These are phyloP conservation scores for Nyleta sp. DNA, from an alignment of 2,888 invertebrate species.

Conservation along the genomic window DNA sequence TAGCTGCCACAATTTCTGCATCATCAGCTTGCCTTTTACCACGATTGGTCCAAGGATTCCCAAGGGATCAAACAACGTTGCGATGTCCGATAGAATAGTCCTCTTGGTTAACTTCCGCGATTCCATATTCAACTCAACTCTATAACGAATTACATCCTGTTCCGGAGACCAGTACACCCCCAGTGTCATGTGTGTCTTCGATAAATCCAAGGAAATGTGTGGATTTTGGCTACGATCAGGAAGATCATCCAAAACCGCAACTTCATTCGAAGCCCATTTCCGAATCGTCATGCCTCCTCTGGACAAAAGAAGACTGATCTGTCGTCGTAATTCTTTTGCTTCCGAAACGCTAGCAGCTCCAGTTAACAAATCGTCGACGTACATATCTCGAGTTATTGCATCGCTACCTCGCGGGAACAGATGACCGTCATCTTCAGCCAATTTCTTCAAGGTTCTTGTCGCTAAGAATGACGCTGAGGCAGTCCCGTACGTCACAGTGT, in stretches of 20 bases:
- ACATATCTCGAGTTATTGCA: constrained; percentile 8
- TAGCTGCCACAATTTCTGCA: constrained; percentile 20
- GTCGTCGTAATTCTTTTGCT: background rate
- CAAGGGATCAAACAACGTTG: constrained; percentile 17
- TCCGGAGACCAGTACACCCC: constrained; percentile 2
- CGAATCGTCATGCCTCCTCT: constrained; percentile 19
- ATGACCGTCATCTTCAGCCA: constrained; percentile 2
- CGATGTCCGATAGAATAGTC: background rate
- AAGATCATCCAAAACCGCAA: background rate
- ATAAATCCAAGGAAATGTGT: constrained; percentile 5
- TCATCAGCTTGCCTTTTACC: constrained; percentile 8
- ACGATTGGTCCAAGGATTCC: constrained; percentile 8
- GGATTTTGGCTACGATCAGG: background rate
- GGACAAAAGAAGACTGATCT: constrained; percentile 1
- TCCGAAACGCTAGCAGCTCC: background rate
- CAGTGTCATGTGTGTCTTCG: constrained; percentile 4
- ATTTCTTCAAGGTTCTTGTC: constrained; percentile 10
- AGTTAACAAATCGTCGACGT: constrained; percentile 10
- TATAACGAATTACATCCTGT: background rate
- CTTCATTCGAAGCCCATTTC: constrained; percentile 18
- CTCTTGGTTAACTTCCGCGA: background rate
- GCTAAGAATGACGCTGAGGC: constrained; percentile 25
- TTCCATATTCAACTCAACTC: too few species aligned
- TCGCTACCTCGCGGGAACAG: background rate
- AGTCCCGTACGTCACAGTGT: constrained; percentile 25